Percentiles rank a stretch among this genome's conserved stretches.
Conservation (phyloP, 2,797 vertebrate genomes). For the Serranus cabrilla region DNA sequence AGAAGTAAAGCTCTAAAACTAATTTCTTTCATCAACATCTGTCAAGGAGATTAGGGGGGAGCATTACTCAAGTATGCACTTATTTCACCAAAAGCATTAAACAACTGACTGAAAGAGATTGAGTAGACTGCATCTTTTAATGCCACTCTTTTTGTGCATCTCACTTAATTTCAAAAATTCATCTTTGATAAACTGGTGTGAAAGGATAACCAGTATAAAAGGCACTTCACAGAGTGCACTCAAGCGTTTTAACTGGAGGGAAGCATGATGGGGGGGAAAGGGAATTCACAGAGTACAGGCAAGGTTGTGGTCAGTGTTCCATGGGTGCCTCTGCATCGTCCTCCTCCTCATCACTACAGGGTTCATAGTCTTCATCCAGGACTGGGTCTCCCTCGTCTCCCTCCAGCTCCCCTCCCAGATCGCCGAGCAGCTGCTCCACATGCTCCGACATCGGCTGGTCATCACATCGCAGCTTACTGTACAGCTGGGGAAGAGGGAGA, state of each 20-base stretch:
- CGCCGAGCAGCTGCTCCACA: slow-evolving; percentile 83
- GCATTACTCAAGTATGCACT: slow-evolving; percentile 56
- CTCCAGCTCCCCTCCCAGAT: slow-evolving; percentile 82
- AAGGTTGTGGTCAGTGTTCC: slow-evolving; percentile 80
- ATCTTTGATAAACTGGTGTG: slow-evolving; percentile 49
- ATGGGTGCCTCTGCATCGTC: slow-evolving; percentile 76
- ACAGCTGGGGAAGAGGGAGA: slow-evolving; percentile 73
- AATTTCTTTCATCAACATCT: slow-evolving; percentile 65
- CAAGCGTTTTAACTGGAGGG: slow-evolving; percentile 26
- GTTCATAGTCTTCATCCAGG: slow-evolving; percentile 82
- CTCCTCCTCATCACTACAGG: slow-evolving; percentile 82
- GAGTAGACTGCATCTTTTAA: slow-evolving; percentile 61
- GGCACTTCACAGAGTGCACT: slow-evolving; percentile 54
- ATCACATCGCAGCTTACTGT: slow-evolving; percentile 85
- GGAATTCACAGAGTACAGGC: slow-evolving; percentile 20
- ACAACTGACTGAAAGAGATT: slow-evolving; percentile 53
- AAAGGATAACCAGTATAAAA: slow-evolving; percentile 54
- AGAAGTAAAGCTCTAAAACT: slow-evolving; percentile 65
- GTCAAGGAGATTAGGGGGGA: slow-evolving; percentile 64
- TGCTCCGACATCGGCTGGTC: slow-evolving; percentile 85
- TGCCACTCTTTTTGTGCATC: slow-evolving; percentile 51
- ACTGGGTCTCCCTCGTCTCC: slow-evolving; percentile 68
- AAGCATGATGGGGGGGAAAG: slow-evolving; percentile 1
- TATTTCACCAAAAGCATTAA: slow-evolving; percentile 65
- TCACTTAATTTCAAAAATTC: slow-evolving; percentile 46